A percentile compares a stretch with the other conserved stretches of the same genome.
These are phyloP conservation scores for Machaerirhynchus nigripectus DNA, from an alignment of 2,113 vertebrate species.

Conservation along the genomic window DNA sequence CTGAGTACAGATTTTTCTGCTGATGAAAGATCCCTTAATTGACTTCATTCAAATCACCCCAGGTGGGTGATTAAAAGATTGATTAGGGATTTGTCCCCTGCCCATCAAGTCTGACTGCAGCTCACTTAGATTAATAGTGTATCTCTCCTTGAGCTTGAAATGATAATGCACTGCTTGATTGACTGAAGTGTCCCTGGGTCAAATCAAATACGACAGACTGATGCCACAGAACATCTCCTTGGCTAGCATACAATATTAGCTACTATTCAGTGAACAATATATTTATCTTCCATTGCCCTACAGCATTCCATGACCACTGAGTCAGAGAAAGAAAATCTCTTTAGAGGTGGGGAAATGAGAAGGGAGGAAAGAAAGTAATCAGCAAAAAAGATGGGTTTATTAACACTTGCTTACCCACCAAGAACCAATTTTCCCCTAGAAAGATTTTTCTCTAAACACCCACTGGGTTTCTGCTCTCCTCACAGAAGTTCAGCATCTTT, in stretches of 20 bases:
- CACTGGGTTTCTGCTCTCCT: background rate
- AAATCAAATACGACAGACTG: background rate
- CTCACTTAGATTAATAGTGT: conserved; percentile 8
- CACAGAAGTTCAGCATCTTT: background rate
- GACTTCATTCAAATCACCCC: conserved; percentile 48
- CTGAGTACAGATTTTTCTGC: conserved; percentile 12
- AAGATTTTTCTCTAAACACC: background rate
- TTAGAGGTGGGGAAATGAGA: background rate
- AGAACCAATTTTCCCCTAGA: background rate
- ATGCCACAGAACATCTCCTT: background rate
- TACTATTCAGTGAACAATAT: background rate
- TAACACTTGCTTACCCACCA: conserved; percentile 6
- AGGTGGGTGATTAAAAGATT: conserved; percentile 63
- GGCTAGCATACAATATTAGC: background rate
- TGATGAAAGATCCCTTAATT: conserved; percentile 49
- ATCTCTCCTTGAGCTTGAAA: conserved; percentile 4
- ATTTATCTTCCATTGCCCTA: background rate
- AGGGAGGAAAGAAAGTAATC: background rate
- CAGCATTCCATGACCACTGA: background rate
- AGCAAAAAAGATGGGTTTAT: background rate
- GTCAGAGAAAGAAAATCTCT: background rate
- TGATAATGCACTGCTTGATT: conserved; percentile 30
- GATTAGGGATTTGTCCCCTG: conserved; percentile 50
- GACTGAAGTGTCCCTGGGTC: background rate
- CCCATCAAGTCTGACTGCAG: conserved; percentile 26